Percentiles rank a stretch among this genome's conserved stretches.
These are phyloP conservation scores for Leucozona laternaria DNA, from an alignment of 2,888 invertebrate genomes.

Conservation along the genomic window DNA sequence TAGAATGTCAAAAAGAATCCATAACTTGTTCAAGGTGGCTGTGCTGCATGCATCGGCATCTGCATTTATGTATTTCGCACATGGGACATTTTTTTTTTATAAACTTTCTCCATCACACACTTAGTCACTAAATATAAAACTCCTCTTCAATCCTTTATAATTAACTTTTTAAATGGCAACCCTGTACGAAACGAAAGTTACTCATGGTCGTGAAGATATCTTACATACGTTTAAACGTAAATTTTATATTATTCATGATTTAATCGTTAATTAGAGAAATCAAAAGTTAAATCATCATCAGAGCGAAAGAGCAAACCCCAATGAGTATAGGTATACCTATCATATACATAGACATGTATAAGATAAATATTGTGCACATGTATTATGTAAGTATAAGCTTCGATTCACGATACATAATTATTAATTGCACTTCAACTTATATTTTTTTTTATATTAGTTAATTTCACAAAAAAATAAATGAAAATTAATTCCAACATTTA, in stretches of 20 bases:
- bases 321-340: neutral
- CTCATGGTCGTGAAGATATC: constrained; percentile 7
- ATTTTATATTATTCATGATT: constrained; percentile 26
- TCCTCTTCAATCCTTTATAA: neutral
- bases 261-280: constrained; percentile 64
- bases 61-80: neutral
- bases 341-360: neutral
- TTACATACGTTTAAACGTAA: too few relatives aligned
- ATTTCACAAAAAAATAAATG: constrained; percentile 53
- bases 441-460: constrained; percentile 36
- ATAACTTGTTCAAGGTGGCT: neutral
- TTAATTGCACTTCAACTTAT: constrained; percentile 48
- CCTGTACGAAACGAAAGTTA: neutral
- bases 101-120: neutral
- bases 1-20: neutral
- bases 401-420: constrained; percentile 45
- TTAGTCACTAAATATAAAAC: neutral
- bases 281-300: constrained; percentile 27
- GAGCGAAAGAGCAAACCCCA: constrained; percentile 3
- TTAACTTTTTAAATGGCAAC: neutral
- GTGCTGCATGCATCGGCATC: neutral
- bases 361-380: constrained; percentile 14
- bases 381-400: constrained; percentile 4
- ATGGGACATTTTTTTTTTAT: neutral
- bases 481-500: constrained; percentile 66